These are phyloP conservation scores for Sylvia borin DNA, from an alignment of 2,797 vertebrate genomes.

Conservation along the genomic window DNA sequence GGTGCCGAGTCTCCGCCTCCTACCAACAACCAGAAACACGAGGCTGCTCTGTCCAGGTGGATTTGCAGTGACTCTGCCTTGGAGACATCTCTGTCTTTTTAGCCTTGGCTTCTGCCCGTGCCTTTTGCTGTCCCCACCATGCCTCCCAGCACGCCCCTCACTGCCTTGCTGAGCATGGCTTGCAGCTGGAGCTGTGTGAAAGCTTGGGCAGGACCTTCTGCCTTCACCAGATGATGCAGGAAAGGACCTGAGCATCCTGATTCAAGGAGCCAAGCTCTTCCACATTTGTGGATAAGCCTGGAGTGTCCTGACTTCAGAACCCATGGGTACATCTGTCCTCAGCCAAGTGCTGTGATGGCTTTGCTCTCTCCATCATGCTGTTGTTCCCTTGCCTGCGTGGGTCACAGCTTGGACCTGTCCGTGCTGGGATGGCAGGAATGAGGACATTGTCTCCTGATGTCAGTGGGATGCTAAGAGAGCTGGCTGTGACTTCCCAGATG, in stretches of 20 bases:
- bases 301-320: background rate
- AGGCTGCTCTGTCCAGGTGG: background rate
- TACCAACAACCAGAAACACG: background rate
- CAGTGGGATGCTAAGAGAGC: background rate
- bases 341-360: accelerated
- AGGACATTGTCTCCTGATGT: background rate
- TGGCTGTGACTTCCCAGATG: background rate
- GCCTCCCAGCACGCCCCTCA: background rate
- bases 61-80: background rate
- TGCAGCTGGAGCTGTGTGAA: background rate
- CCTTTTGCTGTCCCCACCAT: background rate
- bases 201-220: background rate
- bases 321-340: accelerated
- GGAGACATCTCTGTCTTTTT: background rate
- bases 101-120: slow-evolving; percentile 54
- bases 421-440: background rate
- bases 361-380: background rate
- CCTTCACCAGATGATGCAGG: background rate
- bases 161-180: slow-evolving; percentile 26
- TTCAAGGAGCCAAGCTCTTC: background rate
- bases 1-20: background rate
- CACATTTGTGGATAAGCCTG: background rate
- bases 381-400: background rate
- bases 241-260: background rate
- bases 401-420: background rate